phyloP scores from a whole-genome alignment of 2,888 invertebrate species.

The Scrobipalpa atriplicella region DNA sequence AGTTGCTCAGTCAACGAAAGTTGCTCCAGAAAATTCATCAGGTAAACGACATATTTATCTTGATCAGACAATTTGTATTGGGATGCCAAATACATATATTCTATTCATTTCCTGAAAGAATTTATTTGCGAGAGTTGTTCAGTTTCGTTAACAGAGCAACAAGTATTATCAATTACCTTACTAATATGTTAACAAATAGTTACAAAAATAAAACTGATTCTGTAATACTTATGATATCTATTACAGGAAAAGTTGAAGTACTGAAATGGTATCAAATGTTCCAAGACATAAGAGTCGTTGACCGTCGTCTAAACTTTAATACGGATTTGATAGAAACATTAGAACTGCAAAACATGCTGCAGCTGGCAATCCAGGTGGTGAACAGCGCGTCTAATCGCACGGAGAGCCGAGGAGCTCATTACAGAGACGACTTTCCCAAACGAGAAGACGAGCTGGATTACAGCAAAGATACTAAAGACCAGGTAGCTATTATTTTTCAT shows the following conservation, averaged over 20 bases:
- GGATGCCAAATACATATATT: too few relatives aligned
- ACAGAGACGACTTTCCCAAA: conserved; percentile 96
- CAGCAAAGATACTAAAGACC: conserved; percentile 92
- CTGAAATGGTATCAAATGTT: conserved; percentile 87
- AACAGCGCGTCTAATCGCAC: conserved; percentile 94
- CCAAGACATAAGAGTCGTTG: conserved; percentile 88
- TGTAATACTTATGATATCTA: neutral
- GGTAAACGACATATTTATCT: too few relatives aligned
- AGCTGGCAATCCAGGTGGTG: conserved; percentile 92
- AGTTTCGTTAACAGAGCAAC: too few relatives aligned
- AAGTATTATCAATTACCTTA: too few relatives aligned
- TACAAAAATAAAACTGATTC: neutral
- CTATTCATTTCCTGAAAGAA: too few relatives aligned
- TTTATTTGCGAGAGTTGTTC: too few relatives aligned
- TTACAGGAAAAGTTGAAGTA: conserved; percentile 78
- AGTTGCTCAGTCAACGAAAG: too few relatives aligned
- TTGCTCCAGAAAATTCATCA: too few relatives aligned
- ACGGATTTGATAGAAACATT: conserved; percentile 96
- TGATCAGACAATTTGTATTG: too few relatives aligned
- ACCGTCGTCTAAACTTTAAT: conserved; percentile 94
- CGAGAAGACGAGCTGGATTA: conserved; percentile 97
- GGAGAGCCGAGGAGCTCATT: conserved; percentile 99
- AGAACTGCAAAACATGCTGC: conserved; percentile 97
- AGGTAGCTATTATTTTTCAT: conserved; percentile 66
- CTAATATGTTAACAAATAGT: too few relatives aligned